phyloP scores from a whole-genome alignment of 2,888 invertebrate species.

The Ophion obscuratus region DNA sequence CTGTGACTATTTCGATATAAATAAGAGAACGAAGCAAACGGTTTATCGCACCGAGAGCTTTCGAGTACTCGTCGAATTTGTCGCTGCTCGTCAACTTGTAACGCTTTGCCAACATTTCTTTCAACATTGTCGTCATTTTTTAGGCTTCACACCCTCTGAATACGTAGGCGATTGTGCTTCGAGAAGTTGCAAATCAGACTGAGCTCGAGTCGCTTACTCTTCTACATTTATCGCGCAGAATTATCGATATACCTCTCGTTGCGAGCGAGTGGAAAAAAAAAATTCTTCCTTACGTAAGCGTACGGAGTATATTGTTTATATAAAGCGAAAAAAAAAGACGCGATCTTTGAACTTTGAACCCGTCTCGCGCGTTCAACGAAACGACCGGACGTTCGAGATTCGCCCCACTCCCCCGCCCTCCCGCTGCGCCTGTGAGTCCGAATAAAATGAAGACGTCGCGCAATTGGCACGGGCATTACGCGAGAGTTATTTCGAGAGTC shows the following conservation, averaged over 20 bases:
- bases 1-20: background rate
- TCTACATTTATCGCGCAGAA: slow-evolving; percentile 22
- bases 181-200: slow-evolving; percentile 9
- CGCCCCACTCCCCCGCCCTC: too few relatives aligned
- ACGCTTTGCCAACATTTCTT: slow-evolving; percentile 88
- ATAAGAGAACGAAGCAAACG: background rate
- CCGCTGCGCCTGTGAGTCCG: too few relatives aligned
- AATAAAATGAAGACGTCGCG: too few relatives aligned
- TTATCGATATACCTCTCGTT: slow-evolving; percentile 20
- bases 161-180: background rate
- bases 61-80: slow-evolving; percentile 96
- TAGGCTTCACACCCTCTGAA: background rate
- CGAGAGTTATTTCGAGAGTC: too few relatives aligned
- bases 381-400: background rate
- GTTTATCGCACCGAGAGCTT: slow-evolving; percentile 89
- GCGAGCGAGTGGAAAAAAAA: slow-evolving; percentile 3
- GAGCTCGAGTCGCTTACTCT: slow-evolving; percentile 6
- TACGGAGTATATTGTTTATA: background rate
- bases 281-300: background rate
- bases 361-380: background rate
- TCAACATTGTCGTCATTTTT: slow-evolving; percentile 50
- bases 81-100: slow-evolving; percentile 93
- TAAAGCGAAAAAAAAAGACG: slow-evolving; percentile 30
- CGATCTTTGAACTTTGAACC: slow-evolving; percentile 55
- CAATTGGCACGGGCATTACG: too few relatives aligned